Evolutionary conservation across 2,113 vertebrate species (phyloP).

Genomic region (Andinoacara biseriatus): DNA sequence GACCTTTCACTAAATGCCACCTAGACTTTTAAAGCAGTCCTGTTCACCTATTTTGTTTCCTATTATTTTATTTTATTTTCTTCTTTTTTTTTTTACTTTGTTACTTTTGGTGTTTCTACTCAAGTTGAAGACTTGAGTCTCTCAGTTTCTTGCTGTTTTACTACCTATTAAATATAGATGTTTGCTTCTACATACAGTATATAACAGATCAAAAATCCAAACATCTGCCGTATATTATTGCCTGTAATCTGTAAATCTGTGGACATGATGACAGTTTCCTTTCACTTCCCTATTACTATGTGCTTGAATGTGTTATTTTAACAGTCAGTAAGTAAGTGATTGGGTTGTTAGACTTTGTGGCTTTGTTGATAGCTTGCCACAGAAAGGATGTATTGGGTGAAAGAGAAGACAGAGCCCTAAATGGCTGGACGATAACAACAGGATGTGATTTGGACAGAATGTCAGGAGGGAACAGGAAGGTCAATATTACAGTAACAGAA

Average conservation of each 20-base stretch:
- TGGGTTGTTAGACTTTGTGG: slow-evolving; percentile 27
- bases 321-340: background rate
- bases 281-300: background rate
- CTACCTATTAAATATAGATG: background rate
- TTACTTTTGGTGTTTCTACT: background rate
- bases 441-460: slow-evolving; percentile 68
- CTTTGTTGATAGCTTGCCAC: slow-evolving; percentile 34
- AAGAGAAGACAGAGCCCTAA: slow-evolving; percentile 56
- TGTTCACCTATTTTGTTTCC: slow-evolving; percentile 27
- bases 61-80: background rate
- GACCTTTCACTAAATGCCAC: slow-evolving; percentile 78
- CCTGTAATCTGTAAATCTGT: background rate
- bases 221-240: background rate
- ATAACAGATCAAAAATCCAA: background rate
- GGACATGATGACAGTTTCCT: background rate
- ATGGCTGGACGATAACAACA: slow-evolving; percentile 57
- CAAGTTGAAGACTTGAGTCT: background rate
- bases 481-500: slow-evolving; percentile 73
- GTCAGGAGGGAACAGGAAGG: slow-evolving; percentile 63
- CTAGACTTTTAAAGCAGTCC: slow-evolving; percentile 47
- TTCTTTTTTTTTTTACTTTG: slow-evolving; percentile 4
- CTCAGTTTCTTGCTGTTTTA: background rate
- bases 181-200: background rate
- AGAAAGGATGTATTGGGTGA: slow-evolving; percentile 45
- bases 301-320: background rate